A percentile compares a stretch with the other conserved stretches of the same genome.
Evolutionary conservation across 2,113 vertebrate genomes (phyloP).

Genomic region (Lophochroa leadbeateri): DNA sequence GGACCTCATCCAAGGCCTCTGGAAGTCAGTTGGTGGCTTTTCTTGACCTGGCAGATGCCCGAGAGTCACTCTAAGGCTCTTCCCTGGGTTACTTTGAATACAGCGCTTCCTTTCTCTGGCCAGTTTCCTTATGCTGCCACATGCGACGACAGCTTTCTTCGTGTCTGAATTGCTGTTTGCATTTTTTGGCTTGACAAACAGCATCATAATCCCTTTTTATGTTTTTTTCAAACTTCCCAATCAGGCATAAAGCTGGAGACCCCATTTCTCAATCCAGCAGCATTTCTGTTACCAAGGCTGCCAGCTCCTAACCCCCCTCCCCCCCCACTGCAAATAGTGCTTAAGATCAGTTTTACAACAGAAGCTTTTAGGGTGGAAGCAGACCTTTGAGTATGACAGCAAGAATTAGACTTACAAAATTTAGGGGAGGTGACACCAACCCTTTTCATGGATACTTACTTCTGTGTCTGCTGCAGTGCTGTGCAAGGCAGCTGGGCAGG

Average conservation of each 20-base stretch:
- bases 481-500: background rate
- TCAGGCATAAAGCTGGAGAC: background rate
- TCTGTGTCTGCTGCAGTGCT: background rate
- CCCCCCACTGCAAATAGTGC: background rate
- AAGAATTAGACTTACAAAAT: background rate
- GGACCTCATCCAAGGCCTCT: slow-evolving; percentile 25
- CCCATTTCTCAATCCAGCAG: background rate
- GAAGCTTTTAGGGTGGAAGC: background rate
- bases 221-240: background rate
- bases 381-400: background rate
- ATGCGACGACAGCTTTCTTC: background rate
- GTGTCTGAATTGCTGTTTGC: background rate
- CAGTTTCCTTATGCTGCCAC: background rate
- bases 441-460: background rate
- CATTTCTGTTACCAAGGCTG: background rate
- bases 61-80: background rate
- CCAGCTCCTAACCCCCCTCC: background rate
- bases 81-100: background rate
- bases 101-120: background rate
- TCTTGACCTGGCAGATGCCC: background rate
- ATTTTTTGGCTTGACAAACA: slow-evolving; percentile 9
- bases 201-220: background rate
- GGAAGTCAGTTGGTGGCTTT: background rate
- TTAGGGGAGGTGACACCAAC: background rate
- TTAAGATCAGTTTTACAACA: background rate